Evolutionary conservation across 1,140 invertebrate genomes (phyloP), one percentile per base, ranked within the genome.

Genomic region (Drosophila nasuta): DNA sequence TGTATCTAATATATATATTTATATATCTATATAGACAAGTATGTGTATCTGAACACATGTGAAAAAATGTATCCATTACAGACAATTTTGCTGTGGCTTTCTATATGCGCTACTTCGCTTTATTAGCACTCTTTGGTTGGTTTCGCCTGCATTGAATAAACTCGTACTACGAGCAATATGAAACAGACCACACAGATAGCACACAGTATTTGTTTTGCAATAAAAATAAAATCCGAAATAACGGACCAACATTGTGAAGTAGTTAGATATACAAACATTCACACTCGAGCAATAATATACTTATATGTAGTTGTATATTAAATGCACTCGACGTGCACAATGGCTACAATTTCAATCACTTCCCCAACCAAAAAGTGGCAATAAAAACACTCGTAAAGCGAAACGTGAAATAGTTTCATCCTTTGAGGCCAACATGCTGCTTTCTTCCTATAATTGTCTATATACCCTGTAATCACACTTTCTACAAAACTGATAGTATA

Each of bases 221-320:
- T 86, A 79, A 86, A 79, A 85, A 82, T 79, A 82, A 79, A 77
- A 81, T 75, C 75, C 74, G 74, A 79, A 77, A 82, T 82, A 86
- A 82, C 79, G 73, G 82, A 82, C 79, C 68, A 74, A 52, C 69
- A 77, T 69, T 70, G 56, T 80, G 77, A 51, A 45, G 28, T 35
- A 33, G 8, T 62, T 63, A 30, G 15, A 33, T 33, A 52, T 11
- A 46, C 17, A 54, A 11, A 43, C 8, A 13, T 4, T 8, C 17
- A 41, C 8, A 38, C 25, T 56, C 15, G 67, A 11, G 38, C 58
- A 65, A 52, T 13, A 13, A 43, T 43, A 58, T 41, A 66, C 64
- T 38, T 46, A 11, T 74, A 13, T 52, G 5, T 48, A 20, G 15
- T 15, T 63, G 67, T 51, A 41, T 74, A 77, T 80, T 79, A 77